These are phyloP conservation scores for Drosophila kanapiae DNA, from an alignment of 1,140 invertebrate genomes.

Conservation along the genomic window DNA sequence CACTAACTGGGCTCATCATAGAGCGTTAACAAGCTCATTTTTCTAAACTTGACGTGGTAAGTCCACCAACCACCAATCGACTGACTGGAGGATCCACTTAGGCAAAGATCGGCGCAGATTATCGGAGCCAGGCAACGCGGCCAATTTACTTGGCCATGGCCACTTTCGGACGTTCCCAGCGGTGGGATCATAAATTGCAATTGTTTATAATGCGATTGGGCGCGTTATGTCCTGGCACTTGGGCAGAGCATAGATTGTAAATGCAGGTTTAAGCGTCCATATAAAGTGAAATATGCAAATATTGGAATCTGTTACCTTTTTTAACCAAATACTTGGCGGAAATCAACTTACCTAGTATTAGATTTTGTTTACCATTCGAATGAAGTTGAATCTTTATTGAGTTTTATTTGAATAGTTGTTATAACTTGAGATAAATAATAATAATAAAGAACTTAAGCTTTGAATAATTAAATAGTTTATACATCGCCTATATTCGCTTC, in stretches of 20 bases:
- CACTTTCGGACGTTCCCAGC: constrained; percentile 39
- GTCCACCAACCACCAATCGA: constrained; percentile 34
- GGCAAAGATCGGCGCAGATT: constrained; percentile 48
- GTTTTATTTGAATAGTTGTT: too few relatives aligned
- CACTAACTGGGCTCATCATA: constrained; percentile 84
- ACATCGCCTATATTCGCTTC: too few relatives aligned
- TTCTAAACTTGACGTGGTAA: constrained; percentile 80
- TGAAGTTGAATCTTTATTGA: too few relatives aligned
- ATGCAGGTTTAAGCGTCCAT: background rate
- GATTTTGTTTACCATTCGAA: background rate
- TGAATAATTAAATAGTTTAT: too few relatives aligned
- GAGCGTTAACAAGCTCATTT: constrained; percentile 85
- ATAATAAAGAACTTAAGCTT: too few relatives aligned
- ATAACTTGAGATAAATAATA: too few relatives aligned
- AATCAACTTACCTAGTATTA: background rate
- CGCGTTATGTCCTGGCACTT: constrained; percentile 46
- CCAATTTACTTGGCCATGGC: constrained; percentile 39
- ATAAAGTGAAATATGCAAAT: background rate
- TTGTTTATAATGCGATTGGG: constrained; percentile 53
- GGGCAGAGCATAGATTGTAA: constrained; percentile 5
- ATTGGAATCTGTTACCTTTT: too few relatives aligned
- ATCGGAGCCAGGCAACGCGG: constrained; percentile 18
- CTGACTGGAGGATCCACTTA: constrained; percentile 28
- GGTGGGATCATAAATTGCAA: constrained; percentile 59
- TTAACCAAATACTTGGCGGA: background rate